phyloP scores from a whole-genome alignment of 2,797 vertebrate genomes.

The Acrossocheilus wenchowensis region DNA sequence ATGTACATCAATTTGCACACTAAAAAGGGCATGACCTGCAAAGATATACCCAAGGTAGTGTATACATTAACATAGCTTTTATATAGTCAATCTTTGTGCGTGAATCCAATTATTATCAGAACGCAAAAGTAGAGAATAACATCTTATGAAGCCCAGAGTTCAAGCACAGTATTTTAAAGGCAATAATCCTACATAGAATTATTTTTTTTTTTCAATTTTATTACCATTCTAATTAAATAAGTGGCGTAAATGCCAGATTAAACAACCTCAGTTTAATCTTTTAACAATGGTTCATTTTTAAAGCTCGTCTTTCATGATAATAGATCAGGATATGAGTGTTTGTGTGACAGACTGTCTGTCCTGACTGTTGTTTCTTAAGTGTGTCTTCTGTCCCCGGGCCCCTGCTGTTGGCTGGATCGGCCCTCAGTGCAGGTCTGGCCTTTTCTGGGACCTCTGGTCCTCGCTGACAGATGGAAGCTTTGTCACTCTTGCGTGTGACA shows the following conservation, averaged over 20 bases:
- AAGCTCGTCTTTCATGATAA: neutral
- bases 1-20: slow-evolving; percentile 1
- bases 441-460: slow-evolving; percentile 38
- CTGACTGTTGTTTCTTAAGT: slow-evolving; percentile 2
- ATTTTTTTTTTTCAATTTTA: neutral
- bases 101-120: neutral
- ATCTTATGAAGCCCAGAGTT: neutral
- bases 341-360: slow-evolving; percentile 23
- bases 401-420: slow-evolving; percentile 29
- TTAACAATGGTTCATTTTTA: neutral
- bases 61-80: neutral
- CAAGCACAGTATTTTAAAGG: neutral
- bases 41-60: slow-evolving; percentile 1
- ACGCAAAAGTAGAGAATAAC: neutral
- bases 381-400: slow-evolving; percentile 19
- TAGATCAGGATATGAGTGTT: slow-evolving; percentile 3
- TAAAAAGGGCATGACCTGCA: slow-evolving; percentile 19
- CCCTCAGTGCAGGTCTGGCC: slow-evolving; percentile 13
- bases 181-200: neutral
- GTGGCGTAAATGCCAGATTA: neutral
- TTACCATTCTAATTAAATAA: neutral
- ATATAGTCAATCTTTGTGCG: neutral
- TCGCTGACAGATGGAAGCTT: slow-evolving; percentile 55
- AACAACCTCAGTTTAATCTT: neutral
- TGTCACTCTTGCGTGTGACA: slow-evolving; percentile 43